Percentiles rank a stretch among this genome's conserved stretches.
phyloP scores from a whole-genome alignment of 2,888 invertebrate genomes.

The Hyles lineata region DNA sequence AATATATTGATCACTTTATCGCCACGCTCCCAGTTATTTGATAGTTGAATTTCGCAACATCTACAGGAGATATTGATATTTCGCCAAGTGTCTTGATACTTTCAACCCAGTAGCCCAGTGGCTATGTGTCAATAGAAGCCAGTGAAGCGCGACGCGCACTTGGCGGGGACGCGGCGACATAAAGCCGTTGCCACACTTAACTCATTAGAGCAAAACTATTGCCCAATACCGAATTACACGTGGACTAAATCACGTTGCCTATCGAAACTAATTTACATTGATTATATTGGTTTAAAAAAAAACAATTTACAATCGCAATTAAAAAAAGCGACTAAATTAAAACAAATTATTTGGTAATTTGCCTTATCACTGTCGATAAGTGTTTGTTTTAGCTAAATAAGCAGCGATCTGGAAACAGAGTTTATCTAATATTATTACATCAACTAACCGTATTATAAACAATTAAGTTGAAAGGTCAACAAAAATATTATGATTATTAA shows the following conservation, averaged over 20 bases:
- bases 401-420: no score
- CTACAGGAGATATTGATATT: slow-evolving; percentile 20
- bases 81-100: slow-evolving; percentile 35
- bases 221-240: neutral
- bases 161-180: slow-evolving; percentile 42
- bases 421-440: no score
- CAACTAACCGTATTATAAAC: no score
- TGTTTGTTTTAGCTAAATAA: no score
- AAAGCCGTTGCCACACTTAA: slow-evolving; percentile 37
- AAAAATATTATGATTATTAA: no score
- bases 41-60: slow-evolving; percentile 4
- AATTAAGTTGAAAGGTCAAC: no score
- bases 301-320: no score
- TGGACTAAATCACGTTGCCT: neutral
- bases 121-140: slow-evolving; percentile 53
- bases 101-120: slow-evolving; percentile 47
- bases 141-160: slow-evolving; percentile 46
- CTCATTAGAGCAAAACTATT: slow-evolving; percentile 17
- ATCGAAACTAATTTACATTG: neutral
- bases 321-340: no score
- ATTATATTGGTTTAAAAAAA: no score
- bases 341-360: no score
- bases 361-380: no score
- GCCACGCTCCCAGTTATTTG: neutral
- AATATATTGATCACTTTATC: neutral